A percentile compares a stretch with the other conserved stretches of the same genome.
Evolutionary conservation across 1,140 invertebrate genomes (phyloP).

Genomic region (Aplysia californica): DNA sequence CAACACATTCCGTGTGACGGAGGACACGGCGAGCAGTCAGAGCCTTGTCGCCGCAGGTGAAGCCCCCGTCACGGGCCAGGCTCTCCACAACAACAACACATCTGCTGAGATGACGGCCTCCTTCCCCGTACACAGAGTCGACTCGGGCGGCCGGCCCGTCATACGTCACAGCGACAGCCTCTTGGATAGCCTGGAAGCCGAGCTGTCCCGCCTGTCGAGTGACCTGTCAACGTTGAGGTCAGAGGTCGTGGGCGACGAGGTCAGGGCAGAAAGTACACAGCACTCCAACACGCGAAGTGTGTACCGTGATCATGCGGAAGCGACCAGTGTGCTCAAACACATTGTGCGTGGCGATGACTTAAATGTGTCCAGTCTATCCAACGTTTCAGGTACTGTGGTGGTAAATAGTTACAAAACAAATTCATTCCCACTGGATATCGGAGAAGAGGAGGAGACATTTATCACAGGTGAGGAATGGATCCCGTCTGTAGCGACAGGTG

Average conservation of each 20-base stretch:
- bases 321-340: neutral
- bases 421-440: neutral
- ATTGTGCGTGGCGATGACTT: neutral
- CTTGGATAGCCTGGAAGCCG: constrained; percentile 12
- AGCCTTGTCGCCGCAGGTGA: no score
- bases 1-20: no score
- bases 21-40: no score
- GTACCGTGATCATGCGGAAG: neutral
- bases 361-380: neutral
- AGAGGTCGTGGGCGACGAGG: neutral
- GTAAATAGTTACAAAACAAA: no score
- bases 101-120: no score
- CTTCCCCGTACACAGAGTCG: no score
- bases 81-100: no score
- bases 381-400: no score
- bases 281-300: no score
- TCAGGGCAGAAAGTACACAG: no score
- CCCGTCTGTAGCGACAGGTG: neutral
- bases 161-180: neutral
- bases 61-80: no score
- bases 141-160: no score
- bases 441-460: neutral
- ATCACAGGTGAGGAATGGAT: neutral
- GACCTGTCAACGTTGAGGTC: neutral
- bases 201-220: neutral